Evolutionary conservation across 2,113 vertebrate species (phyloP).

Genomic region (Corythoichthys intestinalis): DNA sequence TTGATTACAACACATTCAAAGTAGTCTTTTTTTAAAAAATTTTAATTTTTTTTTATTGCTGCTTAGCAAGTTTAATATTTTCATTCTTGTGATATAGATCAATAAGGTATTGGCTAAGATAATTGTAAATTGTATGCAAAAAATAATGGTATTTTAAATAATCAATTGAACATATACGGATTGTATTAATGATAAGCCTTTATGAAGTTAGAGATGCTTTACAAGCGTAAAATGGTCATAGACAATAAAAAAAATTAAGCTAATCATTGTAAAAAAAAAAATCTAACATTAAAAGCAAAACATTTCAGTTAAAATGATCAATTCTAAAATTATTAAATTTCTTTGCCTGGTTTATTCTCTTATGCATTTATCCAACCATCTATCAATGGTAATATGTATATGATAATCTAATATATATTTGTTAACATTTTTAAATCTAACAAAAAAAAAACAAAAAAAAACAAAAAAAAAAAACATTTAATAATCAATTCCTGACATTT

Average conservation of each 20-base stretch:
- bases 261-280: no score
- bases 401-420: background rate
- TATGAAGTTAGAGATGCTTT: no score
- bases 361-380: background rate
- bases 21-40: background rate
- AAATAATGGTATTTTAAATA: background rate
- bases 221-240: no score
- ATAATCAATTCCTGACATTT: background rate
- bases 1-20: background rate
- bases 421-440: background rate
- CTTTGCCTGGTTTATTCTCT: no score
- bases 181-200: background rate
- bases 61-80: background rate
- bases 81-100: background rate
- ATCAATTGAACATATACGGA: background rate
- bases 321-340: no score
- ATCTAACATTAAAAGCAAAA: no score
- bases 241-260: no score
- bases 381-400: background rate
- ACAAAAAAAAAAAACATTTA: background rate
- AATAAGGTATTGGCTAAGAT: background rate
- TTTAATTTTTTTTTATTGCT: background rate
- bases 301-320: no score
- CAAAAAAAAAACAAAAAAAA: background rate
- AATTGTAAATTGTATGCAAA: background rate